Evolutionary conservation across 2,797 vertebrate species (phyloP), one percentile per base, ranked within the genome.

Genomic region (Hydrolagus colliei): DNA sequence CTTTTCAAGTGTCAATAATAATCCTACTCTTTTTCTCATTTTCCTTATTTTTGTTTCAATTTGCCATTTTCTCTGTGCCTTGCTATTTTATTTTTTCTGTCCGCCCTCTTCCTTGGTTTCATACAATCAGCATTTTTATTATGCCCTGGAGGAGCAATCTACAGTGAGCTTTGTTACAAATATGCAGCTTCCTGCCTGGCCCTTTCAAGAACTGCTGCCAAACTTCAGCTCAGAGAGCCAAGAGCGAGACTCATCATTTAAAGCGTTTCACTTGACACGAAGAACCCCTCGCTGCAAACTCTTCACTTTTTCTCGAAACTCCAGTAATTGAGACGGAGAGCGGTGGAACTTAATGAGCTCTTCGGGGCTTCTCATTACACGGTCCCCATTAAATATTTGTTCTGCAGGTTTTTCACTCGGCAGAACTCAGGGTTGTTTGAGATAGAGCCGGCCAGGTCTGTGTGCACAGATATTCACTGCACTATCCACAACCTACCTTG

Each of bases 11-110:
- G 89, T 87, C 89, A 88, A 87, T 87, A 91, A 87, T 88, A 90
- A 89, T 88, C 88, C 86, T 88, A 88, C 89, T 87, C 14, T 86
- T 89, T 92, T 90, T 90, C 90, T 89, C 91, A 90, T 88, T 90
- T 89, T 92, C 90, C 87, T 91, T 77, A 88, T 86, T 89, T 89
- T 87, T 76, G 88, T 89, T 91, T 90, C 91, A 92, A 92, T 90
- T 91, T 86, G 87, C 89, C 88, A n/a, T 62, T 78, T 87, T 92
- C 75, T 82, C 86, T 82, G 86, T 87, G 87, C 88, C 87, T 91
- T 90, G 86, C 86, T 91, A 92, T 91, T 90, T 91, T 90, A 92
- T 62, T 14, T 9, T 27, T 41, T 41, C 78, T 52, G 41, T 52
- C 41, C 41, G 41, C 41, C 41, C 41, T 52, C 41, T 32, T 80